Base-by-base conservation (phyloP, 2,888 invertebrate genomes). In the Ochropleura leucogaster region DNA sequence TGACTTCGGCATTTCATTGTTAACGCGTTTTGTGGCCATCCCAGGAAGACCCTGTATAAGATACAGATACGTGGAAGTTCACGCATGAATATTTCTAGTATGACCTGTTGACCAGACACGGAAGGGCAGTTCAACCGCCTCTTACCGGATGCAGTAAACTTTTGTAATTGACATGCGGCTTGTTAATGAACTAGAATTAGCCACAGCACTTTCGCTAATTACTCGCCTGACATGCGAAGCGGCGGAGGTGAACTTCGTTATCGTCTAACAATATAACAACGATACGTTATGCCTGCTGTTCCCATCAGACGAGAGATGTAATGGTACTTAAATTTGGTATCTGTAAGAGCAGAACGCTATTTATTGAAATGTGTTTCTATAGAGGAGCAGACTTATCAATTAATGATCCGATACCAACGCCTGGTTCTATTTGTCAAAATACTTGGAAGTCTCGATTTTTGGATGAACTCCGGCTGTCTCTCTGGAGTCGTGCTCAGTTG, bases 121-220 rank as follows among this genome's bases (percentile, higher is more conserved):
- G 69, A 82, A 82, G 47, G 30, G 18, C 55, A 62, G 74, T 73
- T 79, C 80, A 57, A 83, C 20, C 18, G 14, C 68, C 57, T 65
- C 46, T 47, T 55, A 63, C 80, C 84, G 84, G 66, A 84, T 59
- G 84, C 62, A 80, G 49, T 62, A 46, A 68, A 59, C 57, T 47
- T 66, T 73, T 44, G 10, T 83, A 69, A 84, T 80, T 83, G 84
- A 67, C 72, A 79, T 64, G 79, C 10, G 55, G 49, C 68, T 67
- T 68, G 83, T 68, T 74, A 80, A 80, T 80, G 57, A 67, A 69
- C 84, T 74, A 63, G 53, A 67, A 80, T 84, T 84, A 80, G 66
- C 68, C 62, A 30, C 16, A 79, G 68, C 80, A 80, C 84, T 84
- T 84, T 80, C 84, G 68, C 69, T 84, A 74, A 80, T 80, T 69